Base-by-base conservation (phyloP, 2,888 invertebrate species). In the Miltochrista miniata region DNA sequence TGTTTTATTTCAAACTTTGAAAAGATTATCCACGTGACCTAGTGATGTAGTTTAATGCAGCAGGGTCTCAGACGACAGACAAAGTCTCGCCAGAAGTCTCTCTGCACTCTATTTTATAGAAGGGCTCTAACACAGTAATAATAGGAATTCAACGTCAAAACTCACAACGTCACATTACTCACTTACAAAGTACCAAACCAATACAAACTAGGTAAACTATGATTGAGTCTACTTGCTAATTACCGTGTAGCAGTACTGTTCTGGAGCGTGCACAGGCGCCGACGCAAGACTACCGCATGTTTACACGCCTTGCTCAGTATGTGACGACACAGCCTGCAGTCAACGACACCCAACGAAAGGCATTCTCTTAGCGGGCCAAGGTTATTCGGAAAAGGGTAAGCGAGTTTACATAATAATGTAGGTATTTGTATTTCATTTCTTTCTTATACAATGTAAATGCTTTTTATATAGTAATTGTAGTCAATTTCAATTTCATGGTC, bases 311-410 rank as follows among this genome's bases (percentile, higher is more conserved):
- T 39, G 48, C 14, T 14, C 37, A 38, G 41, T 15, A 45, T 33
- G 43, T 58, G 54, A 47, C 50, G 58, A 47, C 49, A 43, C 31
- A 34, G 31, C 33, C 44, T 33, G 36, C 52, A 58, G 62, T 68
- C 57, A 65, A 61, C 61, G 70, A 64, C 67, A 56, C 55, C 47
- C 35, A 59, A 70, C 40, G 76, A 80, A 77, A 80, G 72, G 63
- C 68, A 68, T 59, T 73, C 67, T 68, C 59, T 54, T 56, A 70
- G 37, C 61, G 41, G 72, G 79, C 70, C 82, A 81, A 81, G 79
- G 81, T 76, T 72, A 63, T 43, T 49, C 44, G 48, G 45, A 79
- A 76, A n/a, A 77, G 70, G 67, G 70, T 65, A 61, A 38, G 49
- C 36, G 34, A n/a, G 12, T 45, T 49, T 51, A 18, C 47, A 35